Base-by-base conservation (phyloP, 2,888 invertebrate species). In the Biston betularia region DNA sequence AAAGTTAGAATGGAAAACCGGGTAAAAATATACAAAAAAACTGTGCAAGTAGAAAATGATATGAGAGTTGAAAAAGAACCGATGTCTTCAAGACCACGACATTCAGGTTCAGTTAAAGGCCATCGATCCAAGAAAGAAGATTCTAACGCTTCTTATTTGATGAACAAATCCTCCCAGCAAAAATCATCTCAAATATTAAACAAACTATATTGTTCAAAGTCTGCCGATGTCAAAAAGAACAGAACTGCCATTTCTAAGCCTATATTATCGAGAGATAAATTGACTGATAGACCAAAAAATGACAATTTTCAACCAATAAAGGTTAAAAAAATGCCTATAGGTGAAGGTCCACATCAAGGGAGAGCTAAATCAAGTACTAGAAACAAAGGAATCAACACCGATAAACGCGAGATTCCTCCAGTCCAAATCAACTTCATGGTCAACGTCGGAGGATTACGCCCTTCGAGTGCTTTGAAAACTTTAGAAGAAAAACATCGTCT, bases 1-100 rank as follows among this genome's bases (percentile, higher is more conserved):
- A 92, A 88, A 70, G 90, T 93, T 0, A 84, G 93, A 73, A 92
- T 91, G 89, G 92, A 90, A 78, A 93, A 93, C 70, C 82, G 92
- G 24, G 76, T 92, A 3, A 89, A 79, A 78, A 92, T 93, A 70
- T 93, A 93, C 65, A 93, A 90, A 73, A 89, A 85, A 58, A 80
- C 85, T 0, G 70, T 85, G 35, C 83, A 90, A 79, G 77, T 74
- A 45, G 88, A 89, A 34, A 80, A 75, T 1, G 82, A 86, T 6
- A 85, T 80, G 71, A 85, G 80, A 63, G 24, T 65, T 42, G 81
- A 84, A 70, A 80, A 74, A 62, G 80, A 80, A 0, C 42, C 59
- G 33, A 75, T 79, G 15, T 72, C 71, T 0, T 14, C 58, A 24
- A 50, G n/a, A n/a, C 45, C 49, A 8, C 48, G 55, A 15, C 71